A percentile compares a stretch with the other conserved stretches of the same genome.
Evolutionary conservation across 2,888 invertebrate genomes (phyloP).

Genomic region (Corbicula japonica): DNA sequence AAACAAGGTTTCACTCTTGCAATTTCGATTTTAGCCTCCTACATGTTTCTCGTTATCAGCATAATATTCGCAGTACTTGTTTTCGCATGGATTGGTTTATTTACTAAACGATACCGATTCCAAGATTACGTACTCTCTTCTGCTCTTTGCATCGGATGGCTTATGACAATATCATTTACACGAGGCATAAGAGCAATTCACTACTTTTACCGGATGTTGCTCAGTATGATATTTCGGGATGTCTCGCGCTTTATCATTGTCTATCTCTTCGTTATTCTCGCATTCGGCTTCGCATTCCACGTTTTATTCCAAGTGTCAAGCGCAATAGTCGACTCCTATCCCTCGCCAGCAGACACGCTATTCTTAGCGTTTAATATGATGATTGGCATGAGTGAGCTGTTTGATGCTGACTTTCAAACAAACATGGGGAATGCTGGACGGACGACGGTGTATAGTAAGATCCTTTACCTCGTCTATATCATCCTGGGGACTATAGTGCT

Average conservation of each 20-base stretch:
- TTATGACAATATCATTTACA: slow-evolving; percentile 82
- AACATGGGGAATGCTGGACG: slow-evolving; percentile 69
- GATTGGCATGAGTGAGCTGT: slow-evolving; percentile 83
- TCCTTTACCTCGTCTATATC: slow-evolving; percentile 82
- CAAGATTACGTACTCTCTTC: slow-evolving; percentile 82
- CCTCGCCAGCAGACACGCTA: slow-evolving; percentile 75
- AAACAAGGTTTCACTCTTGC: slow-evolving; percentile 33
- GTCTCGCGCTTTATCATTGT: slow-evolving; percentile 82
- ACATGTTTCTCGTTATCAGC: slow-evolving; percentile 50
- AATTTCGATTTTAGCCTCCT: slow-evolving; percentile 34
- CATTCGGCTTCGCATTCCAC: slow-evolving; percentile 83
- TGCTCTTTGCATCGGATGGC: slow-evolving; percentile 82
- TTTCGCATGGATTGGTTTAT: slow-evolving; percentile 78
- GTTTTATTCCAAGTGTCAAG: slow-evolving; percentile 77
- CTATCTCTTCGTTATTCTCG: slow-evolving; percentile 83
- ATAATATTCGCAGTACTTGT: slow-evolving; percentile 74
- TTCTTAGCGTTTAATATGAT: slow-evolving; percentile 84
- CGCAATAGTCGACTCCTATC: slow-evolving; percentile 65
- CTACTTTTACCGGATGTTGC: slow-evolving; percentile 83
- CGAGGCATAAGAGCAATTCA: slow-evolving; percentile 83
- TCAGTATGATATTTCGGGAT: slow-evolving; percentile 83
- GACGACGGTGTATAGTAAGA: slow-evolving; percentile 67
- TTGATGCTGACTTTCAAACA: slow-evolving; percentile 73
- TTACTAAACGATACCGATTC: slow-evolving; percentile 55
- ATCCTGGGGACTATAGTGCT: slow-evolving; percentile 79